Conservation (phyloP, 2,888 invertebrate genomes). For the Phymatocera aterrima region DNA sequence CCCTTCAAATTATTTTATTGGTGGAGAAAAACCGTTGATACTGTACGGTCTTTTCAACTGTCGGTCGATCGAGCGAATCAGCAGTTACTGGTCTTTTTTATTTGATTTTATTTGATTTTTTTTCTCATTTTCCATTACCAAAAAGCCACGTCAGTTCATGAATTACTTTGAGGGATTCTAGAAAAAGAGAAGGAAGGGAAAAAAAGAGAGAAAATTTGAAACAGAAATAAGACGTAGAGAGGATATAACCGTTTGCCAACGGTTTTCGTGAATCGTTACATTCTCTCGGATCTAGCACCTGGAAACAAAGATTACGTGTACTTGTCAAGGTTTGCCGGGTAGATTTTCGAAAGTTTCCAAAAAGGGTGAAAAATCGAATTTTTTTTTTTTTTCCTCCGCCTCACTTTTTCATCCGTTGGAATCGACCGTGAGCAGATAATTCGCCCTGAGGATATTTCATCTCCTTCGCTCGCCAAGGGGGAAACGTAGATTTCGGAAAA, state of each 20-base stretch:
- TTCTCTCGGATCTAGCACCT: not conserved
- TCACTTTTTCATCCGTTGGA: not conserved
- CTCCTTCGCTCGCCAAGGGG: not conserved
- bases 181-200: too few relatives aligned
- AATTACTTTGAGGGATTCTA: not conserved
- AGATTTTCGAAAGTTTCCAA: not conserved
- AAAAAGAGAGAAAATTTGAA: not conserved
- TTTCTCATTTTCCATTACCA: not conserved
- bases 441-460: not conserved
- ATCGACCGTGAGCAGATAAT: not conserved
- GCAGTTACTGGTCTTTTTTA: too few relatives aligned
- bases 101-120: too few relatives aligned
- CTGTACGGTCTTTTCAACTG: not conserved
- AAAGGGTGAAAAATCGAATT: conserved; percentile 11
- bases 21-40: not conserved
- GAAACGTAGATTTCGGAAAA: not conserved
- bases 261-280: not conserved
- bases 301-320: not conserved
- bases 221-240: not conserved
- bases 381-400: too few relatives aligned
- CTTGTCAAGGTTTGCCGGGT: not conserved
- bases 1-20: not conserved
- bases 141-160: not conserved
- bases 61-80: not conserved
- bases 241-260: conserved; percentile 1